A percentile compares a stretch with the other conserved stretches of the same genome.
Evolutionary conservation across 30 jellyfish, hydroid and myxozoan species (phyloP).

Genomic region (Pseudorhiza aurosa): DNA sequence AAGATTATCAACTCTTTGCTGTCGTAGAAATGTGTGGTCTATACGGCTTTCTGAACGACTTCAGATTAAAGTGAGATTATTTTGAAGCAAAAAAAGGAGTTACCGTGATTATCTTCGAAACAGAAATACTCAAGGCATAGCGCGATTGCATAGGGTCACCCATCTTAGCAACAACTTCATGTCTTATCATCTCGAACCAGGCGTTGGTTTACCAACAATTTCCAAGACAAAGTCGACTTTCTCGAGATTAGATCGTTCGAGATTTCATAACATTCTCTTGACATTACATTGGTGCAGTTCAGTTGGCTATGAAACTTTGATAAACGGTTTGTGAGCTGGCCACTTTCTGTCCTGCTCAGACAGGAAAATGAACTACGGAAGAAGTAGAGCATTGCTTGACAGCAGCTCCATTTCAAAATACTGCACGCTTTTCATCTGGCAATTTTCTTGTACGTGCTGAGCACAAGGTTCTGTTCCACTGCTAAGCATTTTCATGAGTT

Average conservation of each 20-base stretch:
- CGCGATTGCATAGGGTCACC: slow-evolving; percentile 28
- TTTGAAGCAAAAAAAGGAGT: slow-evolving; percentile 52
- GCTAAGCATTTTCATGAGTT: too few relatives aligned
- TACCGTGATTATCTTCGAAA: slow-evolving; percentile 35
- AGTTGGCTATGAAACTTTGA: too few relatives aligned
- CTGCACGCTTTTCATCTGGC: too few relatives aligned
- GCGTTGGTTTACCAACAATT: background rate
- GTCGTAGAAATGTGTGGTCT: slow-evolving; percentile 60
- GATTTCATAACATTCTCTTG: too few relatives aligned
- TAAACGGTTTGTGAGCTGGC: too few relatives aligned
- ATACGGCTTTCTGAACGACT: slow-evolving; percentile 36
- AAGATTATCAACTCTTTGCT: slow-evolving; percentile 46
- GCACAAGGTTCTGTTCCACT: too few relatives aligned
- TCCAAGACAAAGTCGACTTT: background rate
- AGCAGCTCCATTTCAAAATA: too few relatives aligned
- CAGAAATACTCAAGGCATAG: slow-evolving; percentile 15
- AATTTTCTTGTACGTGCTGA: too few relatives aligned
- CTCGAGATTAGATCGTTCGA: background rate
- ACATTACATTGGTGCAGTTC: too few relatives aligned
- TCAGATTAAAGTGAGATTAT: slow-evolving; percentile 59
- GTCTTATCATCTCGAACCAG: background rate
- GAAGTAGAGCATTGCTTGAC: too few relatives aligned
- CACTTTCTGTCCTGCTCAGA: too few relatives aligned
- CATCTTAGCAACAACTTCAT: slow-evolving; percentile 2
- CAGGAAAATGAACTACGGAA: too few relatives aligned